Evolutionary conservation across 2,888 invertebrate species (phyloP), one percentile per base, ranked within the genome.

Genomic region (Lochmaea capreae): DNA sequence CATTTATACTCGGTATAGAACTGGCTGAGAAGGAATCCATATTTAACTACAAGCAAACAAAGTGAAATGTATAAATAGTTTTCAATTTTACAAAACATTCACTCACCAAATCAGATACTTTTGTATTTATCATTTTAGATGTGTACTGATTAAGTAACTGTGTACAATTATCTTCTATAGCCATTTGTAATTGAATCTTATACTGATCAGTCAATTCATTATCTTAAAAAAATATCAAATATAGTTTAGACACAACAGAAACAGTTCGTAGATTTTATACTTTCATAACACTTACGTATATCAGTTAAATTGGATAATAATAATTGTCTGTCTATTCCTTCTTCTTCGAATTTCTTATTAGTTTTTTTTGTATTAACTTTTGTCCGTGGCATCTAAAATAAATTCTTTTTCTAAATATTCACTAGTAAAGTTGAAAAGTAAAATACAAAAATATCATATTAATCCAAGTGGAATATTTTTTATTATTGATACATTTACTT

Each of bases 381-480:
- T 10, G 78, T 77, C 42, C 77, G 67, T 14, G 78, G 77, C 78
- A 78, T 78, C 76, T 78, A 58, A 11, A 76, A 76, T 54, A 57
- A 52, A 70, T 14, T 18, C 10, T 54, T 4, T 3, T 4, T n/a
- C 14, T n/a, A 16, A n/a, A 6, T 49, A 11, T 49, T 14, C n/a
- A n/a, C 14, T 52, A n/a, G 46, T 46, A 43, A 12, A 11, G 12
- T 43, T 22, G 6, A 33, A 33, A 8, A 39, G 33, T 39, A 39
- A 39, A 39, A 39, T 9, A 39, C 33, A 39, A 39, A 39, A 33
- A 3, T 33, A 3, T 22, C 22, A 22, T 22, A 22, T 33, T 5
- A 33, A 33, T 26, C 26, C 1, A 26, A 26, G 3, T 33, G 26
- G 4, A 33, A 33, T 33, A 4, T 33, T 3, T 33, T 33, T 33